phyloP scores from a whole-genome alignment of 2,797 vertebrate genomes.

The Garrulus glandarius region DNA sequence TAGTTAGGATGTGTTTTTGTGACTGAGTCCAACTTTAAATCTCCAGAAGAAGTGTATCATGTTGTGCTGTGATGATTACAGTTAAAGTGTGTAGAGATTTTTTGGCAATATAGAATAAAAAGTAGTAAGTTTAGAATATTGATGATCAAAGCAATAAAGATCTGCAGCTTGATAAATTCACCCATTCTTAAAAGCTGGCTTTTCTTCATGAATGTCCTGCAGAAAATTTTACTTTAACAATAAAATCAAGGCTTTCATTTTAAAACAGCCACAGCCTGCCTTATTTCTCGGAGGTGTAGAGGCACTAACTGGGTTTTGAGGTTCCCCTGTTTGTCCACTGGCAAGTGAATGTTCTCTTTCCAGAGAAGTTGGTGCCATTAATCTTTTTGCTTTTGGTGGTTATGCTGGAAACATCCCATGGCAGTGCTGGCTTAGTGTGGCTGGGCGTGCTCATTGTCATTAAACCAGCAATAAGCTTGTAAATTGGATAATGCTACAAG shows the following conservation, averaged over 20 bases:
- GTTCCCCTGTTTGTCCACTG: neutral
- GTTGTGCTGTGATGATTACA: neutral
- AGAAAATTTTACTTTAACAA: neutral
- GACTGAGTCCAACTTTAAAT: neutral
- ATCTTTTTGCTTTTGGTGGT: neutral
- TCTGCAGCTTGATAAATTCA: neutral
- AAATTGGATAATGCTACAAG: neutral
- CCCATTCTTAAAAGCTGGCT: neutral
- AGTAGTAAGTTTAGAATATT: neutral
- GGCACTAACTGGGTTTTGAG: neutral
- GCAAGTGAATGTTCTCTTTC: neutral
- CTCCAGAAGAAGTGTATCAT: neutral
- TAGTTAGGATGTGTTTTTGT: neutral
- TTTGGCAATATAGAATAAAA: neutral
- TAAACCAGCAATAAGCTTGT: neutral
- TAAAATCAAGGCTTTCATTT: neutral
- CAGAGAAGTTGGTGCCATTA: neutral
- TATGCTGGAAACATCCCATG: neutral
- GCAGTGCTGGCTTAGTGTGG: neutral
- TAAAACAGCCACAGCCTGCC: neutral
- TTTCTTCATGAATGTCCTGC: neutral
- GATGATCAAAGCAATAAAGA: neutral
- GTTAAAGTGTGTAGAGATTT: neutral
- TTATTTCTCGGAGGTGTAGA: neutral
- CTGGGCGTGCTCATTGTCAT: neutral